Conservation (phyloP, 1,140 invertebrate genomes). For the Ooceraea biroi region DNA sequence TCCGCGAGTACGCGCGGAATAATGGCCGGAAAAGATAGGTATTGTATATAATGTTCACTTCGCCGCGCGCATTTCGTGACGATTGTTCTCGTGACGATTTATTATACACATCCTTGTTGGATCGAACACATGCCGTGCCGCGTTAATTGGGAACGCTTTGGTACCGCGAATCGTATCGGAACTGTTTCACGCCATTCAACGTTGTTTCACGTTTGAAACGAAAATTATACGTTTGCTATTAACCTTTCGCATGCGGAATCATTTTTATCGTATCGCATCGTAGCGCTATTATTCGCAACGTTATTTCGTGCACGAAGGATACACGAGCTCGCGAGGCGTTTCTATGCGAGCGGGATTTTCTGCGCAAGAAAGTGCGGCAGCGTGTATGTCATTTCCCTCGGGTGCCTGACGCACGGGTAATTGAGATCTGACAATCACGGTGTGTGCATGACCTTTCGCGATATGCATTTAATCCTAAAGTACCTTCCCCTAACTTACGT, state of each 20-base stretch:
- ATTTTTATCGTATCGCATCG: constrained; percentile 49
- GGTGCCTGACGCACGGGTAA: constrained; percentile 36
- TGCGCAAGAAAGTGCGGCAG: constrained; percentile 42
- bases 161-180: constrained; percentile 43
- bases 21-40: not conserved
- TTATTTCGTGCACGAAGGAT: constrained; percentile 54
- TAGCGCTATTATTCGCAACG: constrained; percentile 23
- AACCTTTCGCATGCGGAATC: constrained; percentile 53
- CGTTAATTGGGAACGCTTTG: constrained; percentile 53
- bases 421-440: constrained; percentile 58
- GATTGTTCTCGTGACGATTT: constrained; percentile 41
- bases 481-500: constrained; percentile 15
- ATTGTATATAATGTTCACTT: not conserved
- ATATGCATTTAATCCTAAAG: constrained; percentile 33
- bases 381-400: constrained; percentile 53
- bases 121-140: constrained; percentile 37
- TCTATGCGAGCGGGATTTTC: constrained; percentile 32
- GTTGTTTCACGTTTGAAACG: constrained; percentile 58
- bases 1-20: not conserved
- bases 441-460: constrained; percentile 45
- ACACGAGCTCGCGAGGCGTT: not conserved
- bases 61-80: not conserved
- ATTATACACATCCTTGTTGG: constrained; percentile 41
- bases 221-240: constrained; percentile 50
- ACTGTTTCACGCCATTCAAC: constrained; percentile 57